These are phyloP conservation scores for Lysandra bellargus DNA, from an alignment of 2,888 invertebrate species.

Conservation along the genomic window DNA sequence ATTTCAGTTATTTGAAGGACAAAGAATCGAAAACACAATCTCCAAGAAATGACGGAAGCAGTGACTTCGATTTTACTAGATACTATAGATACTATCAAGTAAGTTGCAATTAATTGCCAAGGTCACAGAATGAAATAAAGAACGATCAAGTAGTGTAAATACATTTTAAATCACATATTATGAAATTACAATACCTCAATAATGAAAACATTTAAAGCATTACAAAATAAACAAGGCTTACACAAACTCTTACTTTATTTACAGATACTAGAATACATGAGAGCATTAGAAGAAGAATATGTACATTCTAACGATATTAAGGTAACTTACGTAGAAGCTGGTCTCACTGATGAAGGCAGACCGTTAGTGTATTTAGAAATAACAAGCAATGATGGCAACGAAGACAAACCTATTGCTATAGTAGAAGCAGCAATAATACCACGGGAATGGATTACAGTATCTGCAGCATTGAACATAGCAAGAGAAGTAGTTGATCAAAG, in stretches of 20 bases:
- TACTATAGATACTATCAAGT: constrained; percentile 61
- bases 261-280: constrained; percentile 59
- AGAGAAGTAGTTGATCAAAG: constrained; percentile 78
- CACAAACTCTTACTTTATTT: constrained; percentile 33
- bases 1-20: constrained; percentile 54
- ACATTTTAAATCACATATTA: too few species aligned
- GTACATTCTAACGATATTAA: constrained; percentile 44
- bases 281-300: constrained; percentile 46
- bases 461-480: constrained; percentile 82
- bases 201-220: too few species aligned
- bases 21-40: constrained; percentile 31
- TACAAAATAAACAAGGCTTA: not conserved
- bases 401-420: constrained; percentile 73
- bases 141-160: too few species aligned
- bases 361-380: constrained; percentile 74
- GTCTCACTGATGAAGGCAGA: constrained; percentile 54
- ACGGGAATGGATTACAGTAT: constrained; percentile 87
- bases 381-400: constrained; percentile 49
- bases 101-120: constrained; percentile 38
- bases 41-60: constrained; percentile 37
- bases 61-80: constrained; percentile 51
- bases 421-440: constrained; percentile 83
- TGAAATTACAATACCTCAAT: too few species aligned
- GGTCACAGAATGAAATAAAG: not conserved
- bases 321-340: constrained; percentile 53